These are phyloP conservation scores for Amia ocellicauda DNA, from an alignment of 2,113 vertebrate genomes.

Conservation along the genomic window DNA sequence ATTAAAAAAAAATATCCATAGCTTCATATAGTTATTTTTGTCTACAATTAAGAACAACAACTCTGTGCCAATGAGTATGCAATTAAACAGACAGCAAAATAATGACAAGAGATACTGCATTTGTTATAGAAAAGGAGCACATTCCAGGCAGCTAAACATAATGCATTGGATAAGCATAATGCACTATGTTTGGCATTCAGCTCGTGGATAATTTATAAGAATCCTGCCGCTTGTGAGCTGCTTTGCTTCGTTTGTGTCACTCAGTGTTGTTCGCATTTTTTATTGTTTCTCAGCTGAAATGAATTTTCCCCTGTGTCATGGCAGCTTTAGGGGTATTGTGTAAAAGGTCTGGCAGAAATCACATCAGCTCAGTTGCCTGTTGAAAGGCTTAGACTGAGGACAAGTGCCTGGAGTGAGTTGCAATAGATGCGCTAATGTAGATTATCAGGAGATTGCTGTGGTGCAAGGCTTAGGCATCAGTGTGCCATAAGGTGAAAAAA, in stretches of 20 bases:
- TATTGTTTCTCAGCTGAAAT: constrained; percentile 2
- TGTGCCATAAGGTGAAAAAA: not conserved
- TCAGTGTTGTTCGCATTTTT: constrained; percentile 5
- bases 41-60: no score
- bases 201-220: constrained; percentile 4
- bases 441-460: not conserved
- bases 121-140: not conserved
- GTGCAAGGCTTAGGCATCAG: not conserved
- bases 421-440: not conserved
- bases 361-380: not conserved
- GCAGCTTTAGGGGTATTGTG: constrained; percentile 1
- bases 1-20: no score
- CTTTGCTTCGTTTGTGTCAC: not conserved
- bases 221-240: not conserved
- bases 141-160: not conserved
- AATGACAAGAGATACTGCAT: not conserved
- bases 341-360: constrained; percentile 8
- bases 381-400: not conserved
- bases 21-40: no score
- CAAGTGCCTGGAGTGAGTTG: not conserved
- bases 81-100: not conserved
- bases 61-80: not conserved
- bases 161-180: constrained; percentile 3
- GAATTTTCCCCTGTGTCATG: not conserved
- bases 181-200: constrained; percentile 6